Evolutionary conservation across 2,797 vertebrate species (phyloP), one percentile per base, ranked within the genome.

Genomic region (Basileuterus tristriatus): DNA sequence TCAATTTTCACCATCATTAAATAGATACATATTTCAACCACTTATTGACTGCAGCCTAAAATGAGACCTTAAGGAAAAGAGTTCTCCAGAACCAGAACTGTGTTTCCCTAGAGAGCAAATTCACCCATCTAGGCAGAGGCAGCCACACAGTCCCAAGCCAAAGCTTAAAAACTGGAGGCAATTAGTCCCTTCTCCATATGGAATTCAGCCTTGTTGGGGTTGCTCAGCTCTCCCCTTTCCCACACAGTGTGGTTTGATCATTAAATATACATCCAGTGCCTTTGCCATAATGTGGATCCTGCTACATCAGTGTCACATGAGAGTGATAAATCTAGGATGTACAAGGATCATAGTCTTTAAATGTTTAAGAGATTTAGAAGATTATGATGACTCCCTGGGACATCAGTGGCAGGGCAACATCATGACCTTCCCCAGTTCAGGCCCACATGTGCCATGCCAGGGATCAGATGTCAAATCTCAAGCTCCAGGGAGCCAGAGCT

Each of bases 1-100:
- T 96, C 79, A 91, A 87, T 94, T 88, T 94, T 92, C 72, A 83
- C 82, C 52, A 49, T 72, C 74, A 88, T 91, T 91, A 94, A 88
- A 85, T 26, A 75, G 55, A 79, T 47, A 86, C 9, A 11, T 90
- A 91, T 83, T 94, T 91, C 74, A 90, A 69, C 22, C 7, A 39
- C 34, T 88, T 94, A 91, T 6, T 91, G 89, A 87, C 55, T 70
- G 34, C 23, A 79, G 41, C 44, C 56, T 89, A 64, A 86, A 87
- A 70, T 46, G n/a, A 83, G 44, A 69, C 24, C 15, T 81, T 86
- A 27, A 86, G 56, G 60, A 76, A 80, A 81, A 86, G 14, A 10
- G 4, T 50, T 71, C 34, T 79, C 30, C n/a, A 76, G 37, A 81
- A 41, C 8, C 36, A 75, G 46, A 58, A 10, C 26, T 70, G 4